Base-by-base conservation (phyloP, 2,888 invertebrate species). In the Athalia circularis region DNA sequence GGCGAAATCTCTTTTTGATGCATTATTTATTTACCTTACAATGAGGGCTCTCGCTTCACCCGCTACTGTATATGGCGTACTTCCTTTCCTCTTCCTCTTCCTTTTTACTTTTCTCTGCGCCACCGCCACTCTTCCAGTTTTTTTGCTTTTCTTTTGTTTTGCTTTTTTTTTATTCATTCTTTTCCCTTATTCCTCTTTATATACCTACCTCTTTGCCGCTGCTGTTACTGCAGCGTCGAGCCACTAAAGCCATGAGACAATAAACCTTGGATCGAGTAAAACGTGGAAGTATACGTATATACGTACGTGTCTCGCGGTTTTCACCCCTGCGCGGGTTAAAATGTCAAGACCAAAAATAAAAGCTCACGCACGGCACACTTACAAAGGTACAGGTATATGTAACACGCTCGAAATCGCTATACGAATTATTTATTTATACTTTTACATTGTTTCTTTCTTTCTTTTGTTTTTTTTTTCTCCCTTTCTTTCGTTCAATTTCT, bases 1-100 rank as follows among this genome's bases (percentile, higher is more conserved):
- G 13, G 45, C 13, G 72, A 59, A 72, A 72, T 72, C 72, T 72
- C 72, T 72, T 72, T 72, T 72, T 72, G 72, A 72, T 72, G 72
- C 59, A 72, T 72, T 72, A 72, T 72, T 72, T 59, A 72, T 72
- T 72, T 59, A 72, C 15, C 47, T 72, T 59, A 47, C 57, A 72
- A 72, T 72, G 72, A 72, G 62, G 29, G 62, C 15, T 59, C 29
- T 59, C 4, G 72, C 72, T 72, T 45, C 52, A 8, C 59, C 45
- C 72, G 47, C 70, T 47, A 47, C 59, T 57, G 70, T 57, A 57
- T 4, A 8, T 3, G 3, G 7, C 13, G 3, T 13, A 13, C 4
- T 43, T 59, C 3, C 47, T 5, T 9, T 13, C 47, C 47, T 47
- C 1, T 65, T 48, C 15, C 1, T 47, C 6, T 43, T 43, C 29